Conservation (phyloP, 37 sponge, comb jelly and placozoan genomes). For the Aplysina aerophoba region DNA sequence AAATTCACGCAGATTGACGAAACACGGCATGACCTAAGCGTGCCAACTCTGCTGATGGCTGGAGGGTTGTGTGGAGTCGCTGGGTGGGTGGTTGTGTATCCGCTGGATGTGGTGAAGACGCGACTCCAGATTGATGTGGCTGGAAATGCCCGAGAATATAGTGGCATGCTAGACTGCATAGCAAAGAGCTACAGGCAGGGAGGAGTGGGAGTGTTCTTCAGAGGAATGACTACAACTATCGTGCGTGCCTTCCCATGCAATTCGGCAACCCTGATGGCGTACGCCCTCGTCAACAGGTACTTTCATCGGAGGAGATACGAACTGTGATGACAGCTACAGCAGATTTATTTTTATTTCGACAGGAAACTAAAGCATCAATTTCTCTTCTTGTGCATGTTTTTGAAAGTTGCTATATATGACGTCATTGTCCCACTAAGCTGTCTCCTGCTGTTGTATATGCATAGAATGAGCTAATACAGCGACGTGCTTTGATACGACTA, state of each 20-base stretch:
- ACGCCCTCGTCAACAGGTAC: neutral
- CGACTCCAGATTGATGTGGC: slow-evolving; percentile 82
- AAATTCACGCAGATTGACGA: neutral
- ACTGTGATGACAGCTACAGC: too few relatives aligned
- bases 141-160: slow-evolving; percentile 45
- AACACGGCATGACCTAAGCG: slow-evolving; percentile 40
- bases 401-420: too few relatives aligned
- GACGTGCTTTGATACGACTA: too few relatives aligned
- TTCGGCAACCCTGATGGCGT: slow-evolving; percentile 68
- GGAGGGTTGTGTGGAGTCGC: slow-evolving; percentile 76
- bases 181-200: slow-evolving; percentile 56
- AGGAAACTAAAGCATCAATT: too few relatives aligned
- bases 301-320: slow-evolving; percentile 1
- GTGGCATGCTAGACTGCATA: slow-evolving; percentile 69
- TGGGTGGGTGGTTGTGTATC: slow-evolving; percentile 73
- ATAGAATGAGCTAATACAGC: too few relatives aligned
- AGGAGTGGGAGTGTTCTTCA: slow-evolving; percentile 69
- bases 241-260: slow-evolving; percentile 88
- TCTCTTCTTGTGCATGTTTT: too few relatives aligned
- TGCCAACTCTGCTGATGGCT: slow-evolving; percentile 43
- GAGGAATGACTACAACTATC: slow-evolving; percentile 74
- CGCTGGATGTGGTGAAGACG: slow-evolving; percentile 89
- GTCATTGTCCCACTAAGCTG: too few relatives aligned
- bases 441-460: too few relatives aligned
- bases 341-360: too few relatives aligned